Base-by-base conservation (phyloP, 2,113 vertebrate species). In the Malaclemys terrapin region DNA sequence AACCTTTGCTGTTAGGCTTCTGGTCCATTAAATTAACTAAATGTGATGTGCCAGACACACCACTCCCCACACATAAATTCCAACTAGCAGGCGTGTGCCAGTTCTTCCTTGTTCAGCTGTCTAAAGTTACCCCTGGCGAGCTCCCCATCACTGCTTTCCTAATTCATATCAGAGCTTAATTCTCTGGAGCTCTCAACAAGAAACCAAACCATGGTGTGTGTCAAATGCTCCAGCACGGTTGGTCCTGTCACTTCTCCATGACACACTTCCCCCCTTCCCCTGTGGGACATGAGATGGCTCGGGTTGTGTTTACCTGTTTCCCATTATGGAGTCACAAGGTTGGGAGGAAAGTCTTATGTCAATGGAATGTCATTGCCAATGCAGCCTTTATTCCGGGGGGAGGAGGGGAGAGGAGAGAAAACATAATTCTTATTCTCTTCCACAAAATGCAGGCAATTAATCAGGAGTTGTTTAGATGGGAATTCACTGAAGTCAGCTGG, bases 401-500 rank as follows among this genome's bases (percentile, higher is more conserved):
- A 54, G 31, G 57, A 6, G 84, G 47, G 69, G 0, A 22, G 42
- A 89, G 69, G 0, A 22, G 42, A 89, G 29, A 42, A 7, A 35
- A n/a, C 31, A 31, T 1, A 0, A 1, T 3, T 57, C 7, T n/a
- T 7, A 14, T 1, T 94, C 90, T 3, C 91, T 45, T 42, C 47
- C 82, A 59, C 20, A 14, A 12, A 38, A 6, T 12, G 20, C 62
- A 45, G n/a, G 1, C 57, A 56, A 87, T 42, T 81, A 76, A 72
- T 87, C 82, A 10, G 2, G 10, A 87, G 91, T n/a, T 94, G 52
- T 6, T 86, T 2, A 12, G 13, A 52, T 82, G 42, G 42, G 53
- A 29, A 38, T 87, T 94, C 83, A 85, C 94, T 93, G 75, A 45
- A 1, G 0, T 50, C 50, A 29, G 54, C 65, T 0, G 0, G 35